Evolutionary conservation across 2,888 invertebrate species (phyloP), one percentile per base, ranked within the genome.

Genomic region (Alcis repandata): DNA sequence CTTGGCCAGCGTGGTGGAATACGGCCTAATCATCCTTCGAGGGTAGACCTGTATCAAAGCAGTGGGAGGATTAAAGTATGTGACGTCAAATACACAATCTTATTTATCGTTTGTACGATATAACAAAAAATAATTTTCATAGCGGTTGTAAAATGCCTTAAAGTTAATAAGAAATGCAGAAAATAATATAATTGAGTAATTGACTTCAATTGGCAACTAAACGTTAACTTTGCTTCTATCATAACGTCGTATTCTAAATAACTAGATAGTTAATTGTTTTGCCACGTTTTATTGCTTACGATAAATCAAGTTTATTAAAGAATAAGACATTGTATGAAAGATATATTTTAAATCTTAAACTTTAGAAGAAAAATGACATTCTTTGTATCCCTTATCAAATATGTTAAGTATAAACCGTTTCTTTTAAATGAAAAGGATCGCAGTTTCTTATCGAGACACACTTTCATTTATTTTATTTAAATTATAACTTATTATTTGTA

Each of bases 281-380:
- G 46, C 13, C 46, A 46, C 13, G 46, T 46, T 46, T 46, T 46
- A 46, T 46, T 7, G 46, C 13, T 22, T 22, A n/a, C 8, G 13
- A 46, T 46, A 46, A 46, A 46, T 46, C 46, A 46, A 22, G 22
- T 46, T 22, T 22, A 43, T 43, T 43, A 3, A 43, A 43, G 43
- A 43, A 43, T 20, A 8, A 41, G 19, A 46, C 22, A 22, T 46
- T 22, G 46, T 46, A 9, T 8, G 17, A 7, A 9, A 17, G 17
- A 41, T 17, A 17, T 17, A 17, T 17, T 17, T 6, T 7, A 17
- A 2, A 41, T 15, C 17, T 41, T 41, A 10, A 41, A 9, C 41
- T 41, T 41, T 8, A 9, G 9, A 38, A 13, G 41, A 17, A 41
- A 10, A 41, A 41, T 17, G 1, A 17, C 41, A 41, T 41, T 41